phyloP scores from a whole-genome alignment of 2,797 vertebrate genomes.

The Sebastes itinus region DNA sequence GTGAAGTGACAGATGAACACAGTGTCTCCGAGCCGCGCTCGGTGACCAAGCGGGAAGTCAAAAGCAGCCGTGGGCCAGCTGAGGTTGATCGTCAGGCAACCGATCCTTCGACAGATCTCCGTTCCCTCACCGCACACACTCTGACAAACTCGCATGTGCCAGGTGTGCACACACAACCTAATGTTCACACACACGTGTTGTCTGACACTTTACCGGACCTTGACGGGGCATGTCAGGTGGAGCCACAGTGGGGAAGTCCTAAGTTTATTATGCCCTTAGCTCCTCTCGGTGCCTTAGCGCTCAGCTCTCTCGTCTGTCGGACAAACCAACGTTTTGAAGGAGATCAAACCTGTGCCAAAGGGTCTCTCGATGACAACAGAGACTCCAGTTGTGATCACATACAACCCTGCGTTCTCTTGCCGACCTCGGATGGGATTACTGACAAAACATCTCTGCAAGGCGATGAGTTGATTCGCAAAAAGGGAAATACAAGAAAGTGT shows the following conservation, averaged over 20 bases:
- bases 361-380: conserved; percentile 47
- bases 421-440: conserved; percentile 40
- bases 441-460: conserved; percentile 22
- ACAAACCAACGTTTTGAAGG: conserved; percentile 52
- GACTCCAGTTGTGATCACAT: conserved; percentile 32
- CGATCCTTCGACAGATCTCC: neutral
- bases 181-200: conserved; percentile 12
- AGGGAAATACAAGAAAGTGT: conserved; percentile 17
- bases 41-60: conserved; percentile 27
- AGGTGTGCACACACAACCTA: conserved; percentile 36
- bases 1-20: conserved; percentile 61
- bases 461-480: conserved; percentile 29
- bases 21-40: conserved; percentile 2
- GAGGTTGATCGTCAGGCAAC: conserved; percentile 23
- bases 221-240: conserved; percentile 38
- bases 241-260: conserved; percentile 34
- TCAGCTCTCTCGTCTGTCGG: conserved; percentile 30
- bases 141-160: conserved; percentile 26
- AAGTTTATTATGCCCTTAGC: conserved; percentile 76
- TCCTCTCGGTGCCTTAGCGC: conserved; percentile 51
- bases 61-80: conserved; percentile 23
- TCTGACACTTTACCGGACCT: conserved; percentile 39
- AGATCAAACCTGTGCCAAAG: conserved; percentile 49
- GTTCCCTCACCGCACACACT: neutral
- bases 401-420: conserved; percentile 17